Conservation (phyloP, 2,113 vertebrate species). For the Mesocricetus auratus region DNA sequence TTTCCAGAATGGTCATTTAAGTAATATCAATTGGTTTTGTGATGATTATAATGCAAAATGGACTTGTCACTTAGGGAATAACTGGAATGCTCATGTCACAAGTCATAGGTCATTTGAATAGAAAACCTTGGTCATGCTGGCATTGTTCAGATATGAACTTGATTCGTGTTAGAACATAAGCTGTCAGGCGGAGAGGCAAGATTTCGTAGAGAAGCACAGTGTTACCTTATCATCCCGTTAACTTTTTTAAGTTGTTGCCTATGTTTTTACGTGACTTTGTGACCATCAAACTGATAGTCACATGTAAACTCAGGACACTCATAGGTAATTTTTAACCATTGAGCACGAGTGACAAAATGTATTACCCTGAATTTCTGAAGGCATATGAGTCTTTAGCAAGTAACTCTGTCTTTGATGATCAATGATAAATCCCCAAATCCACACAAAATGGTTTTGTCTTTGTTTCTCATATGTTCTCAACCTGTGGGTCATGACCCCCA, state of each 20-base stretch:
- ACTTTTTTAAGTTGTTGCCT: neutral
- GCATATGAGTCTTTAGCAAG: conserved; percentile 63
- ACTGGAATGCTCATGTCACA: conserved; percentile 18
- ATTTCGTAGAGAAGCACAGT: conserved; percentile 21
- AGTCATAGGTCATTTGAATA: neutral
- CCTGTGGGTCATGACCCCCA: too few species aligned
- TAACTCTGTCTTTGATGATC: conserved; percentile 71
- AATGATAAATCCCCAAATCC: neutral
- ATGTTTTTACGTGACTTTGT: neutral
- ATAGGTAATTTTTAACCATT: neutral
- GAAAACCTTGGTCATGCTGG: neutral
- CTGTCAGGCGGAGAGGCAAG: neutral
- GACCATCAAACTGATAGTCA: neutral
- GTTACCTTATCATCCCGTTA: neutral
- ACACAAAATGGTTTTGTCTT: neutral
- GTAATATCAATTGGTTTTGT: neutral
- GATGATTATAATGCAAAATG: conserved; percentile 28
- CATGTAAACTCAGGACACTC: conserved; percentile 68
- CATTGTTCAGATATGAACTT: conserved; percentile 24
- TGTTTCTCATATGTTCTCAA: neutral
- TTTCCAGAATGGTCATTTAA: neutral
- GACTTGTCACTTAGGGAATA: conserved; percentile 38
- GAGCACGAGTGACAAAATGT: conserved; percentile 27
- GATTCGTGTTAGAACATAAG: neutral
- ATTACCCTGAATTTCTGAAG: conserved; percentile 72